Conservation (phyloP, 2,888 invertebrate species). For the Trichogramma dendrolimi region DNA sequence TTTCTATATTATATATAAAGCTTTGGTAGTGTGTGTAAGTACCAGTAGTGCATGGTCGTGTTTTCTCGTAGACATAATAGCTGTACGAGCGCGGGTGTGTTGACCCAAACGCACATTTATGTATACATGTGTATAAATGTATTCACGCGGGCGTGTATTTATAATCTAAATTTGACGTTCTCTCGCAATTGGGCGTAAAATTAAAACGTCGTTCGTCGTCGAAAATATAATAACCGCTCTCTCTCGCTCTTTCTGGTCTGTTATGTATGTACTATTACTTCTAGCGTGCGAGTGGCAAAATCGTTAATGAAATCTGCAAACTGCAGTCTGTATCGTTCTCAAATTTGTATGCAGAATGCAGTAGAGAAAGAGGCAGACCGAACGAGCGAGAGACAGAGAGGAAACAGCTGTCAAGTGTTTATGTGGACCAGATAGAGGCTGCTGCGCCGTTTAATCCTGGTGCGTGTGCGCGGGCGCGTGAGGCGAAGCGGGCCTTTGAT, state of each 20-base stretch:
- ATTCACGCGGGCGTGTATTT: slow-evolving; percentile 3
- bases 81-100: slow-evolving; percentile 31
- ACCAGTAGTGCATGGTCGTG: slow-evolving; percentile 15
- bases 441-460: slow-evolving; percentile 11
- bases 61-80: slow-evolving; percentile 44
- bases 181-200: slow-evolving; percentile 4
- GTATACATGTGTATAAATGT: slow-evolving; percentile 2
- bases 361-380: too few species aligned
- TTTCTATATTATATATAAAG: too few species aligned
- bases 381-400: slow-evolving; percentile 14
- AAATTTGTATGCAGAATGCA: not conserved
- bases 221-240: not conserved
- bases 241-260: too few species aligned
- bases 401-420: slow-evolving; percentile 21
- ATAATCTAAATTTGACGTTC: slow-evolving; percentile 2
- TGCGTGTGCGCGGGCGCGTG: not conserved
- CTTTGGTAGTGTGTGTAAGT: slow-evolving; percentile 3
- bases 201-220: not conserved
- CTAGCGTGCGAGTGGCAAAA: not conserved
- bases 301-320: slow-evolving; percentile 19
- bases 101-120: slow-evolving; percentile 40
- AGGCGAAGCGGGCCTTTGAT: slow-evolving; percentile 11
- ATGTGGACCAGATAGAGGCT: not conserved
- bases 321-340: not conserved
- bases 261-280: too few species aligned